phyloP scores from a whole-genome alignment of 2,113 vertebrate species.

The Dascyllus trimaculatus region DNA sequence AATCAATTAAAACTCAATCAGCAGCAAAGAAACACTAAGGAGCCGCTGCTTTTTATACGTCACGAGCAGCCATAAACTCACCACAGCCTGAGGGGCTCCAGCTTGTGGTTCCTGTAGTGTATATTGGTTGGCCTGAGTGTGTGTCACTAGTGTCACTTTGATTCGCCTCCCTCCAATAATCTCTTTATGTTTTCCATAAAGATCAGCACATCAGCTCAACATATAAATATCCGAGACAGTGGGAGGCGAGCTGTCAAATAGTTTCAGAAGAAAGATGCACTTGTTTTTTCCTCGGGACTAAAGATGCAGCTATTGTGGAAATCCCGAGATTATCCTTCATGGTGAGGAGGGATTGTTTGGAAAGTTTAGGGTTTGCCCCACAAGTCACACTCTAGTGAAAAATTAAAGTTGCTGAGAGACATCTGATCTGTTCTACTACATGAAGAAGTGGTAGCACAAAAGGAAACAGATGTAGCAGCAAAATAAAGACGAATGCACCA shows the following conservation, averaged over 20 bases:
- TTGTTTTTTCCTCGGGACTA: neutral
- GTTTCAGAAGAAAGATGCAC: slow-evolving; percentile 39
- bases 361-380: neutral
- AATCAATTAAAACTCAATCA: slow-evolving; percentile 80
- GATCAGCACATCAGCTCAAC: slow-evolving; percentile 59
- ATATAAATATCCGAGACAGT: slow-evolving; percentile 35
- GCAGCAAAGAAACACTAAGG: slow-evolving; percentile 44
- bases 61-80: slow-evolving; percentile 51
- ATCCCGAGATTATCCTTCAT: neutral
- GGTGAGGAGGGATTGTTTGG: neutral
- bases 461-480: neutral
- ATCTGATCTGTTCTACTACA: neutral
- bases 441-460: neutral
- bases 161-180: slow-evolving; percentile 64
- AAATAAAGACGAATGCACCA: neutral
- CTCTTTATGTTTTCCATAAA: slow-evolving; percentile 71
- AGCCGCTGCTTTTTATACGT: slow-evolving; percentile 49
- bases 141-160: slow-evolving; percentile 77
- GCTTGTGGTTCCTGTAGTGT: slow-evolving; percentile 58
- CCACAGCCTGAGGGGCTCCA: slow-evolving; percentile 71
- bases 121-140: slow-evolving; percentile 54
- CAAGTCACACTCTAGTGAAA: neutral
- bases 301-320: neutral
- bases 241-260: slow-evolving; percentile 15
- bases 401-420: neutral